A percentile compares a stretch with the other conserved stretches of the same genome.
phyloP scores from a whole-genome alignment of 2,888 invertebrate species.

The Hirtodrosophila alboralis region DNA sequence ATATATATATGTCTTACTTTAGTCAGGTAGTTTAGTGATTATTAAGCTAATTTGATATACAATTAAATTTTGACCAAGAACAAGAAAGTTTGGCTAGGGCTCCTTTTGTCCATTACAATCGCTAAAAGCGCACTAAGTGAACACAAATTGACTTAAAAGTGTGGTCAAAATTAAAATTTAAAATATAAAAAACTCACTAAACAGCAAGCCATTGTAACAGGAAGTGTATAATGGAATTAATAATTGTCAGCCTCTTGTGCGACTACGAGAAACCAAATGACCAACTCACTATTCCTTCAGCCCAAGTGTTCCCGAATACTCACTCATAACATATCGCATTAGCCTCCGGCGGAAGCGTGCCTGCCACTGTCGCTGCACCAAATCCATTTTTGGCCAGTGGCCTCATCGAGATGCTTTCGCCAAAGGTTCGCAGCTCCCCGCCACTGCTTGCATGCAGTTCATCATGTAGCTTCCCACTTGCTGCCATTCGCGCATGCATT shows the following conservation, averaged over 20 bases:
- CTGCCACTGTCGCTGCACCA: conserved; percentile 54
- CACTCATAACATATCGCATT: conserved; percentile 81
- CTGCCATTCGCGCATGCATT: conserved; percentile 79
- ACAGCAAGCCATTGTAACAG: conserved; percentile 73
- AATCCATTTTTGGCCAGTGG: conserved; percentile 80
- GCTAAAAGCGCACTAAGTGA: conserved; percentile 72
- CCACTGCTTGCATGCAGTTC: conserved; percentile 69
- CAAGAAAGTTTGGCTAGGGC: conserved; percentile 53
- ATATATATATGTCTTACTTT: conserved; percentile 16
- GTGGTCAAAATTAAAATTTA: conserved; percentile 52
- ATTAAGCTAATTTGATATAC: conserved; percentile 51
- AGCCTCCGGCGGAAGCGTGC: conserved; percentile 67
- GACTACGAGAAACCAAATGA: conserved; percentile 49
- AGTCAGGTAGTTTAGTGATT: conserved; percentile 27
- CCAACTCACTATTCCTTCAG: conserved; percentile 26
- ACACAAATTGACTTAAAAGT: conserved; percentile 59
- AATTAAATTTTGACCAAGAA: conserved; percentile 46
- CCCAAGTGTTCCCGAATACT: conserved; percentile 59
- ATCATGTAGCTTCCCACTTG: conserved; percentile 63
- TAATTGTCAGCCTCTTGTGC: conserved; percentile 48
- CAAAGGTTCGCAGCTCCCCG: conserved; percentile 80
- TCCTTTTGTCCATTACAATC: conserved; percentile 80
- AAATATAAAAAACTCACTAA: conserved; percentile 73
- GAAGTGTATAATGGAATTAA: conserved; percentile 48
- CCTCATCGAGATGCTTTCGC: conserved; percentile 90